These are phyloP conservation scores for Drosophila algonquin DNA, from an alignment of 2,888 invertebrate species.

Conservation along the genomic window DNA sequence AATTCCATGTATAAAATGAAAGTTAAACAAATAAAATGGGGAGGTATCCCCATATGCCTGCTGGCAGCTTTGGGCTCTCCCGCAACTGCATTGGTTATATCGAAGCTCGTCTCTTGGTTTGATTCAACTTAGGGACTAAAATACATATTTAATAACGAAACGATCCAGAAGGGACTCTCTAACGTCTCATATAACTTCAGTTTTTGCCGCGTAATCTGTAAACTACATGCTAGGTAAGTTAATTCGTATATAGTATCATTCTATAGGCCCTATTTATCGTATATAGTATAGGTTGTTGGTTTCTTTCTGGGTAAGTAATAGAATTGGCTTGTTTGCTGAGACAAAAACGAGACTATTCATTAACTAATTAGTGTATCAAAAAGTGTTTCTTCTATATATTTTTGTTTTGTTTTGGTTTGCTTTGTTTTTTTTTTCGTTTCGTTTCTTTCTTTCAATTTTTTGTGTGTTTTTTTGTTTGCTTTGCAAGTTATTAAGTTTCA, in stretches of 20 bases:
- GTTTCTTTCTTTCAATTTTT: constrained; percentile 10
- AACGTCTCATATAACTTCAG: constrained; percentile 33
- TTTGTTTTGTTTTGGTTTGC: constrained; percentile 14
- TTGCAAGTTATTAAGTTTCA: constrained; percentile 24
- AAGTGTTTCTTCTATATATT: constrained; percentile 22
- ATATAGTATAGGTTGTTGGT: constrained; percentile 43
- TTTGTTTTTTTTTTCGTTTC: constrained; percentile 15
- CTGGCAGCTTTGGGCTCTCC: constrained; percentile 8
- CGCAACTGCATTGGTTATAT: constrained; percentile 12
- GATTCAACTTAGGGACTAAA: constrained; percentile 35
- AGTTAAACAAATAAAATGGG: constrained; percentile 22
- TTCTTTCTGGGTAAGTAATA: constrained; percentile 40
- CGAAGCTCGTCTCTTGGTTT: constrained; percentile 13
- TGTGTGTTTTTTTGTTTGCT: constrained; percentile 31
- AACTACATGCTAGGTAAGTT: constrained; percentile 44
- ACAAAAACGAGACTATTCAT: constrained; percentile 57
- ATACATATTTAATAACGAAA: constrained; percentile 33
- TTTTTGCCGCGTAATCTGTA: constrained; percentile 32
- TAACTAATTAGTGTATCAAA: constrained; percentile 56
- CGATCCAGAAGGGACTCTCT: constrained; percentile 11
- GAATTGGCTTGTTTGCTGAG: constrained; percentile 52
- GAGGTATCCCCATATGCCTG: neutral
- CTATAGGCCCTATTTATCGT: constrained; percentile 27
- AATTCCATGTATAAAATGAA: constrained; percentile 25
- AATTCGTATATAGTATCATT: constrained; percentile 18